Percentiles rank a stretch among this genome's conserved stretches.
Evolutionary conservation across 2,888 invertebrate species (phyloP).

Genomic region (Sarcophaga caerulescens): DNA sequence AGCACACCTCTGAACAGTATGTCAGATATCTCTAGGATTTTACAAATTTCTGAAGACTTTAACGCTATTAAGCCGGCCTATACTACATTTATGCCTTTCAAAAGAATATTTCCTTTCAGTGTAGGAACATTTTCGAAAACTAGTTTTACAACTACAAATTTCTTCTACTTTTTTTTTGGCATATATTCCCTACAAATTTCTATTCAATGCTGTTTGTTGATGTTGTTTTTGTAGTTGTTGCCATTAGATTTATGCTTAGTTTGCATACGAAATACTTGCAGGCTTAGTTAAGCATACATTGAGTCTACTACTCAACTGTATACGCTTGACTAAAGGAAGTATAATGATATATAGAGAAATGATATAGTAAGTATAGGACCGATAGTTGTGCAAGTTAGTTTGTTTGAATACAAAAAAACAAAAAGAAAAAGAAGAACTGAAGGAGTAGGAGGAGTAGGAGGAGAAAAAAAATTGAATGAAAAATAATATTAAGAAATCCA

Average conservation of each 20-base stretch:
- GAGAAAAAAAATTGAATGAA: background rate
- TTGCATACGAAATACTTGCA: constrained; percentile 73
- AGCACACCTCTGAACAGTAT: too few relatives aligned
- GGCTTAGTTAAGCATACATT: constrained; percentile 71
- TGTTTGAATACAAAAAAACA: constrained; percentile 25
- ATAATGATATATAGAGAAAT: constrained; percentile 68
- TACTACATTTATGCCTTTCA: too few relatives aligned
- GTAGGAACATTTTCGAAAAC: constrained; percentile 16
- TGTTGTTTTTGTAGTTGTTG: constrained; percentile 35
- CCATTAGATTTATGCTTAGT: constrained; percentile 70
- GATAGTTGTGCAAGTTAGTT: constrained; percentile 43
- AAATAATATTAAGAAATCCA: constrained; percentile 30
- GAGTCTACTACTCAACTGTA: constrained; percentile 31
- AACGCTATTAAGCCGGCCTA: too few relatives aligned
- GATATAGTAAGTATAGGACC: constrained; percentile 56
- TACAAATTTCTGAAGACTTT: too few relatives aligned
- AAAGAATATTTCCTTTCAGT: constrained; percentile 24
- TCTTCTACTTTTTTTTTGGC: constrained; percentile 44
- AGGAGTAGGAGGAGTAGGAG: too few relatives aligned
- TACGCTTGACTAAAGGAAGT: constrained; percentile 60
- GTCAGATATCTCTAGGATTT: too few relatives aligned
- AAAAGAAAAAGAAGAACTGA: background rate
- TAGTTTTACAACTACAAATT: constrained; percentile 47
- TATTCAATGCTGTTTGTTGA: constrained; percentile 43
- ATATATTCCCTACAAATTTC: constrained; percentile 66